These are phyloP conservation scores for Malthinus flaveolus DNA, from an alignment of 2,888 invertebrate genomes.

Conservation along the genomic window DNA sequence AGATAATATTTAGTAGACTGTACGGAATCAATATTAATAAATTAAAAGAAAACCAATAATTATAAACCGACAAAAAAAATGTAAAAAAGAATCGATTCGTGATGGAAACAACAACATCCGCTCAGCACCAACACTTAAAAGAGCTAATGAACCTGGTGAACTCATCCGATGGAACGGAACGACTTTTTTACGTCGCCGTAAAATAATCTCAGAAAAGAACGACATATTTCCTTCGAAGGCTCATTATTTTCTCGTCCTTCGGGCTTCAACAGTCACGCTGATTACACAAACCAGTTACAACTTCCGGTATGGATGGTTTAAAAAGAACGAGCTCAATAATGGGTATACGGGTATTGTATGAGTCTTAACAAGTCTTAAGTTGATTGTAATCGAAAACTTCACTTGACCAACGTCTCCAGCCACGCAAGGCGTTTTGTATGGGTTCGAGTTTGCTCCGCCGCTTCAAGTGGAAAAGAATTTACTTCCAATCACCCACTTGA, in stretches of 20 bases:
- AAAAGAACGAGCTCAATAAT: slow-evolving; percentile 18
- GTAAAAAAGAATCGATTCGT: slow-evolving; percentile 24
- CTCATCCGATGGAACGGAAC: slow-evolving; percentile 39
- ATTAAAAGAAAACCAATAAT: not conserved
- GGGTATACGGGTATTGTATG: slow-evolving; percentile 29
- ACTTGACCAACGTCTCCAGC: slow-evolving; percentile 30
- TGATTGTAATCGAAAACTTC: slow-evolving; percentile 33
- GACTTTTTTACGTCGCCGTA: slow-evolving; percentile 28
- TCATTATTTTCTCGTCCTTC: slow-evolving; percentile 53
- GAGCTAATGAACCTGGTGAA: slow-evolving; percentile 42
- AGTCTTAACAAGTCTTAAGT: slow-evolving; percentile 7
- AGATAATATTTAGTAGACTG: no score
- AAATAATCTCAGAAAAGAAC: slow-evolving; percentile 40
- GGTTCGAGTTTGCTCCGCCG: slow-evolving; percentile 10
- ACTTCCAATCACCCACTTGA: no score
- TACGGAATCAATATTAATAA: no score
- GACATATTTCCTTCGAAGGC: slow-evolving; percentile 51
- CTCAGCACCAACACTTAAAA: slow-evolving; percentile 30
- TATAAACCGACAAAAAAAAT: slow-evolving; percentile 9
- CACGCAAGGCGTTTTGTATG: slow-evolving; percentile 25
- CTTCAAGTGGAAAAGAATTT: no score
- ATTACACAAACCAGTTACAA: slow-evolving; percentile 52
- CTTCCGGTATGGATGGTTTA: slow-evolving; percentile 43
- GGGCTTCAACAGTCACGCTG: slow-evolving; percentile 53
- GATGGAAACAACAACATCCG: slow-evolving; percentile 29